These are phyloP conservation scores for Tetraneura akinire DNA, from an alignment of 1,140 invertebrate genomes.

Conservation along the genomic window DNA sequence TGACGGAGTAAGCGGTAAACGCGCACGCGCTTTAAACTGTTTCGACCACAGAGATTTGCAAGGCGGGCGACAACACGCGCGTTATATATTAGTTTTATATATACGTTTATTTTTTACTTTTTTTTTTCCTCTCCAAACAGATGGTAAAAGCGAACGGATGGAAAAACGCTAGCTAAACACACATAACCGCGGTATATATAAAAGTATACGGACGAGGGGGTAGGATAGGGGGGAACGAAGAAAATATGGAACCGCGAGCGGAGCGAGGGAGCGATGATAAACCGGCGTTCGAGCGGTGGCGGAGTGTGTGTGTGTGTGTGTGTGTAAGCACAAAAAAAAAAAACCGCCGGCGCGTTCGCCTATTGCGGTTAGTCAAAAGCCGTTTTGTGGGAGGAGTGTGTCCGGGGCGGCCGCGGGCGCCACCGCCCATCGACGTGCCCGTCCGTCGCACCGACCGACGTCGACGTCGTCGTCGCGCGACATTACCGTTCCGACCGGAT, in stretches of 20 bases:
- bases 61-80: neutral
- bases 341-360: constrained; percentile 20
- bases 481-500: constrained; percentile 27
- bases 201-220: neutral
- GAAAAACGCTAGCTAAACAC: constrained; percentile 2
- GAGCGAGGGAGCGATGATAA: neutral
- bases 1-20: too few species aligned
- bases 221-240: too few species aligned
- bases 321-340: constrained; percentile 13
- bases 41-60: neutral
- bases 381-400: constrained; percentile 44
- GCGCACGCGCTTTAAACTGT: too few species aligned
- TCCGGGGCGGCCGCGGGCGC: constrained; percentile 12
- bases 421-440: constrained; percentile 28
- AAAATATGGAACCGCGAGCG: neutral
- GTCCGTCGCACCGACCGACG: neutral
- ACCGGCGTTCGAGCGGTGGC: neutral
- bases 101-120: neutral
- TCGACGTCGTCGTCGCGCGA: neutral
- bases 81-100: constrained; percentile 1
- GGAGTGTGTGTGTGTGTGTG: too few species aligned
- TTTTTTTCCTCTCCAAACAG: neutral
- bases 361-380: constrained; percentile 49
- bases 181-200: neutral
- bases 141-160: too few species aligned